Percentiles rank a stretch among this genome's conserved stretches.
Conservation (phyloP, 2,888 invertebrate genomes). For the Epiblema foenella region DNA sequence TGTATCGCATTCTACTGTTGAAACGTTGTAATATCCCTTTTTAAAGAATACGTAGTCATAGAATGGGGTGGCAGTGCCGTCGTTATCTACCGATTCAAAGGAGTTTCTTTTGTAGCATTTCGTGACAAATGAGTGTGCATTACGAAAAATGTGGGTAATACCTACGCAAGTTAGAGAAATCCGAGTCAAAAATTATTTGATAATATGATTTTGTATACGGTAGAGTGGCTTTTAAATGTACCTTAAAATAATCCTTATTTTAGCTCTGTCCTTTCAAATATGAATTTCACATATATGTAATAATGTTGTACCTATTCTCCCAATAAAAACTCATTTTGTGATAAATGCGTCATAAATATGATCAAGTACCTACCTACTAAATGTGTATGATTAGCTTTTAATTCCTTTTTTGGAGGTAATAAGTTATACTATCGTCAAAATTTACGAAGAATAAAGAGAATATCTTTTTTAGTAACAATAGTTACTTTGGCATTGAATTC, state of each 20-base stretch:
- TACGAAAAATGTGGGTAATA: slow-evolving; percentile 7
- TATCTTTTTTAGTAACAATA: neutral
- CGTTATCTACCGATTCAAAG: slow-evolving; percentile 10
- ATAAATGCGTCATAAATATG: neutral
- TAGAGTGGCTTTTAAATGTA: neutral
- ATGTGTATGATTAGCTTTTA: neutral
- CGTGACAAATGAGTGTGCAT: slow-evolving; percentile 23
- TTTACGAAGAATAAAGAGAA: neutral
- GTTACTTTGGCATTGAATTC: neutral
- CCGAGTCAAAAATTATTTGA: neutral
- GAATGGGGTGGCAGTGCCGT: slow-evolving; percentile 23
- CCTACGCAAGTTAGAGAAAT: slow-evolving; percentile 8
- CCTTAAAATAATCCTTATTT: neutral
- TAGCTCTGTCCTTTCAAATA: neutral
- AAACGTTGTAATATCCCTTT: slow-evolving; percentile 52
- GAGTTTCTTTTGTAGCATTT: slow-evolving; percentile 22
- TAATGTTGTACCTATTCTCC: neutral
- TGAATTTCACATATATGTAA: neutral
- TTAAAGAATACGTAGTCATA: slow-evolving; percentile 48
- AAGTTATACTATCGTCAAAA: neutral
- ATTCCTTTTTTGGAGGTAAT: neutral
- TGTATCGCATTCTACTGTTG: slow-evolving; percentile 56
- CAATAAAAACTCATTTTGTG: neutral
- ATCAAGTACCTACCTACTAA: neutral
- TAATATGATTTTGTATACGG: neutral